These are phyloP conservation scores for Tenebrosternarchus preto DNA, from an alignment of 2,113 vertebrate species.

Conservation along the genomic window DNA sequence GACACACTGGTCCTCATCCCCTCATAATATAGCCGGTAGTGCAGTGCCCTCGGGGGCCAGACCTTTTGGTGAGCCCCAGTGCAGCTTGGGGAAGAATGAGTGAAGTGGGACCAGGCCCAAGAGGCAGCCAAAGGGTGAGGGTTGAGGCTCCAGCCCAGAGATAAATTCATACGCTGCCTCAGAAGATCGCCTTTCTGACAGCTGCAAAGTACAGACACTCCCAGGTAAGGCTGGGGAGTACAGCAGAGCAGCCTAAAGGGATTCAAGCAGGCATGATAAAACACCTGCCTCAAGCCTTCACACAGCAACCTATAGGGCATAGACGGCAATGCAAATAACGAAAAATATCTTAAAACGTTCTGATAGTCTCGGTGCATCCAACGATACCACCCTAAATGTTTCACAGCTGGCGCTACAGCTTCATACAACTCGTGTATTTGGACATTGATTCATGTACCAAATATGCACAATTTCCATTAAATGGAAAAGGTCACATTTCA, in stretches of 20 bases:
- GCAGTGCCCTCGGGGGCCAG: conserved; percentile 13
- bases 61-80: conserved; percentile 2
- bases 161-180: conserved; percentile 59
- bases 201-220: conserved; percentile 51
- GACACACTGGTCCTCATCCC: conserved; percentile 8
- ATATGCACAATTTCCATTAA: conserved; percentile 38
- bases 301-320: neutral
- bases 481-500: conserved; percentile 14
- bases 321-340: neutral
- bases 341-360: neutral
- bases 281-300: conserved; percentile 23
- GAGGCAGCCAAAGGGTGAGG: conserved; percentile 58
- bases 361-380: neutral
- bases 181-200: conserved; percentile 50
- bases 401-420: neutral
- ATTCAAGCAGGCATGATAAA: conserved; percentile 28
- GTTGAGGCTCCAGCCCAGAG: conserved; percentile 57
- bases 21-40: conserved; percentile 13
- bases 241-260: conserved; percentile 43
- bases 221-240: conserved; percentile 48
- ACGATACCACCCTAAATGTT: neutral
- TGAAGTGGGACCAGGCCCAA: conserved; percentile 52
- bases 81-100: conserved; percentile 28
- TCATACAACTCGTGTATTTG: conserved; percentile 39
- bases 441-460: conserved; percentile 35